phyloP scores from a whole-genome alignment of 2,113 vertebrate species.

The Chlorodrepanis virens region DNA sequence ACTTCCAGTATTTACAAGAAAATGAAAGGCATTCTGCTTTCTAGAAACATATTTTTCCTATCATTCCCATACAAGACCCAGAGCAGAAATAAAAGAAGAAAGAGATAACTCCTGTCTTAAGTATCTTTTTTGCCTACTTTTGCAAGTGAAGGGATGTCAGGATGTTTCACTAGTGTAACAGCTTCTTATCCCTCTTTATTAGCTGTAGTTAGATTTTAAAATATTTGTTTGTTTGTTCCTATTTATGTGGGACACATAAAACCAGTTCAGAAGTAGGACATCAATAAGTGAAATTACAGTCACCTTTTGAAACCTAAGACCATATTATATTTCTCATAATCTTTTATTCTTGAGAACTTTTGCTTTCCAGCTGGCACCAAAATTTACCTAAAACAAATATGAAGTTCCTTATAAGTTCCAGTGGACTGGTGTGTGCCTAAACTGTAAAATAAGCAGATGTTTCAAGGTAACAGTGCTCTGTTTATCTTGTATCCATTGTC shows the following conservation, averaged over 20 bases:
- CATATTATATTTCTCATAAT: background rate
- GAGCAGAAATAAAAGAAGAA: background rate
- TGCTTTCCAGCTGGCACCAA: background rate
- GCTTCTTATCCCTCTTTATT: background rate
- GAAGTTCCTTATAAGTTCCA: background rate
- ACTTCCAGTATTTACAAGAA: background rate
- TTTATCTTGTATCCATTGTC: background rate
- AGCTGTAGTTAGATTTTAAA: background rate
- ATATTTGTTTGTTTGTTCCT: background rate
- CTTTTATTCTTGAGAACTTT: background rate
- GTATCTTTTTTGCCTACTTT: background rate
- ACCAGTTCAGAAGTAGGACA: background rate
- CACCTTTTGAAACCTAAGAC: background rate
- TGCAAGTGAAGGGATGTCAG: background rate
- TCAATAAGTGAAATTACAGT: background rate
- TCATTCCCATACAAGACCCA: background rate
- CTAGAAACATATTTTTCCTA: background rate
- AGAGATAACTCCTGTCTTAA: background rate
- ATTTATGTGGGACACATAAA: background rate
- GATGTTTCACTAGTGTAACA: background rate
- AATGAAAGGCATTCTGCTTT: background rate
- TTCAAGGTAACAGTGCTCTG: background rate
- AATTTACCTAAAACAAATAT: background rate
- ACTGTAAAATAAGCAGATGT: background rate
- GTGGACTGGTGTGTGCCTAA: background rate